Evolutionary conservation across 1,140 invertebrate species (phyloP).

Genomic region (Pseudomyrmex pallidus): DNA sequence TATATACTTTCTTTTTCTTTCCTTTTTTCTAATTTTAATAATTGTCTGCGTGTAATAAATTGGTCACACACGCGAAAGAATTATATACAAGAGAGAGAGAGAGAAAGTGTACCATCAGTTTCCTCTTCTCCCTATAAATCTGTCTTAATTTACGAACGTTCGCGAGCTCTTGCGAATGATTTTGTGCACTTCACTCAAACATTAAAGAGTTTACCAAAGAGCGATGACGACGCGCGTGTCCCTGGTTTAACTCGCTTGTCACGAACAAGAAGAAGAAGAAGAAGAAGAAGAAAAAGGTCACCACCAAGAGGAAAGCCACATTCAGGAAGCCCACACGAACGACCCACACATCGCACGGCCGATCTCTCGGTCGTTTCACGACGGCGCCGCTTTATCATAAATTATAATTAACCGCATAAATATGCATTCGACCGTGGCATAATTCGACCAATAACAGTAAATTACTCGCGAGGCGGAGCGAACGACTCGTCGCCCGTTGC

Average conservation of each 20-base stretch:
- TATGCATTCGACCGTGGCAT: constrained; percentile 85
- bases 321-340: constrained; percentile 10
- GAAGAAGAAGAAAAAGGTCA: background rate
- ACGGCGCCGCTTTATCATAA: constrained; percentile 83
- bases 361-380: constrained; percentile 80
- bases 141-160: constrained; percentile 2
- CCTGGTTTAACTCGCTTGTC: background rate
- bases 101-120: no score
- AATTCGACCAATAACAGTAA: constrained; percentile 86
- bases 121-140: background rate
- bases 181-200: background rate
- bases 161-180: background rate
- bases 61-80: no score
- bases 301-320: background rate
- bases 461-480: constrained; percentile 83
- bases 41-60: background rate
- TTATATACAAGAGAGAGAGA: background rate
- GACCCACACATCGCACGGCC: constrained; percentile 43
- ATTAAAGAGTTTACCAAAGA: background rate
- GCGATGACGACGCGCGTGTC: background rate
- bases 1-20: background rate
- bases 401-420: constrained; percentile 86
- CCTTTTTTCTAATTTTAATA: no score
- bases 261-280: background rate
- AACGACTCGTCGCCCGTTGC: constrained; percentile 74